Percentiles rank a stretch among this genome's conserved stretches.
Conservation (phyloP, 30 jellyfish, hydroid and myxozoan genomes). For the Morbakka virulenta region DNA sequence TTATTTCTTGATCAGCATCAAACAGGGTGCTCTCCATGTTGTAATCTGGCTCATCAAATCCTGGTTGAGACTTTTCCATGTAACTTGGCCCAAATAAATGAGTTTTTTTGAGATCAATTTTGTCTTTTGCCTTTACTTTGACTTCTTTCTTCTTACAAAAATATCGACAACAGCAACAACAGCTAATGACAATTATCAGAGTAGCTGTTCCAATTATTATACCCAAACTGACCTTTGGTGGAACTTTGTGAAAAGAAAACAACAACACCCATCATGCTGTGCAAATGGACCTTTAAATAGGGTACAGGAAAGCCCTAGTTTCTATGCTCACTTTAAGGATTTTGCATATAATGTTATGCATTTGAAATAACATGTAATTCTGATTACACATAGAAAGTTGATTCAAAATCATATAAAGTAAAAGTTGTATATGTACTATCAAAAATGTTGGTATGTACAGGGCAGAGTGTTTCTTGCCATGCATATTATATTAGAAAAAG, state of each 20-base stretch:
- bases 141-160: constrained; percentile 70
- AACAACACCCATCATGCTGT: background rate
- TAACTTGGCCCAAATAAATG: constrained; percentile 84
- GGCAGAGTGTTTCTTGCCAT: too few species aligned
- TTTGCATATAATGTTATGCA: too few species aligned
- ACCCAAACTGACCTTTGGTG: constrained; percentile 72
- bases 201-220: constrained; percentile 55
- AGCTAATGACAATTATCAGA: constrained; percentile 31
- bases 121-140: constrained; percentile 62
- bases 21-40: constrained; percentile 74
- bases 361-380: too few species aligned
- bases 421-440: too few species aligned
- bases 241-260: constrained; percentile 16
- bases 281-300: too few species aligned
- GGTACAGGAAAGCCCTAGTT: too few species aligned
- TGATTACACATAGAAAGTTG: too few species aligned
- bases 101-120: constrained; percentile 58
- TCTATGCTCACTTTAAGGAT: too few species aligned
- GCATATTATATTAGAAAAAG: too few species aligned
- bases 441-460: too few species aligned
- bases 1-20: constrained; percentile 73
- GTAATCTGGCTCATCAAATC: constrained; percentile 81
- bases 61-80: constrained; percentile 58
- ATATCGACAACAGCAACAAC: constrained; percentile 86
- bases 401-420: too few species aligned